Percentiles rank a stretch among this genome's conserved stretches.
Conservation (phyloP, 2,797 vertebrate species). For the Antrozous pallidus region DNA sequence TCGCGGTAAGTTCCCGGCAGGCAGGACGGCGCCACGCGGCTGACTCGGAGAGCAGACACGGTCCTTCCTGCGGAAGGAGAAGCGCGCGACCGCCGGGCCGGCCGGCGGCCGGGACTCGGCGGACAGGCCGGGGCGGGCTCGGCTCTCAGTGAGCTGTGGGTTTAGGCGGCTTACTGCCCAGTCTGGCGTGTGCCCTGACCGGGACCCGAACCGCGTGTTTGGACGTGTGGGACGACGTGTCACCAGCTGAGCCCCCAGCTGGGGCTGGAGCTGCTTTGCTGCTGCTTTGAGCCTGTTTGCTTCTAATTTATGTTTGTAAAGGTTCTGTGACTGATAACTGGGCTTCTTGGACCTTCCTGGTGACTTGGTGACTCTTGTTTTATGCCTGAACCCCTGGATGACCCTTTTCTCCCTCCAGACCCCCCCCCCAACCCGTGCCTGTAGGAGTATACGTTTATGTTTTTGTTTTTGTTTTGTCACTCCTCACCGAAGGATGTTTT, state of each 20-base stretch:
- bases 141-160: not conserved
- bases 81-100: constrained; percentile 29
- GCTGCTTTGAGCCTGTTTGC: not conserved
- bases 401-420: too few relatives aligned
- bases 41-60: constrained; percentile 72
- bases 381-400: not conserved
- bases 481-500: too few relatives aligned
- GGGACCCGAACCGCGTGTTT: not conserved
- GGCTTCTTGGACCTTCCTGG: not conserved
- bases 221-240: not conserved
- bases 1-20: constrained; percentile 74
- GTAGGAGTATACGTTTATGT: not conserved
- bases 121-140: not conserved
- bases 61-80: constrained; percentile 75
- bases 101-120: too few relatives aligned
- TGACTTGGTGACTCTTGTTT: not conserved
- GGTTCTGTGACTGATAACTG: not conserved
- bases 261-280: not conserved
- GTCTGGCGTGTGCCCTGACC: not conserved
- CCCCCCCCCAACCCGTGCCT: not conserved
- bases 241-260: not conserved
- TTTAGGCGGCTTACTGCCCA: not conserved
- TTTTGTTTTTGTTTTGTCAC: too few relatives aligned
- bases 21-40: constrained; percentile 69
- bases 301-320: not conserved